These are phyloP conservation scores for Ageneiosus marmoratus DNA, from an alignment of 2,113 vertebrate species.

Conservation along the genomic window DNA sequence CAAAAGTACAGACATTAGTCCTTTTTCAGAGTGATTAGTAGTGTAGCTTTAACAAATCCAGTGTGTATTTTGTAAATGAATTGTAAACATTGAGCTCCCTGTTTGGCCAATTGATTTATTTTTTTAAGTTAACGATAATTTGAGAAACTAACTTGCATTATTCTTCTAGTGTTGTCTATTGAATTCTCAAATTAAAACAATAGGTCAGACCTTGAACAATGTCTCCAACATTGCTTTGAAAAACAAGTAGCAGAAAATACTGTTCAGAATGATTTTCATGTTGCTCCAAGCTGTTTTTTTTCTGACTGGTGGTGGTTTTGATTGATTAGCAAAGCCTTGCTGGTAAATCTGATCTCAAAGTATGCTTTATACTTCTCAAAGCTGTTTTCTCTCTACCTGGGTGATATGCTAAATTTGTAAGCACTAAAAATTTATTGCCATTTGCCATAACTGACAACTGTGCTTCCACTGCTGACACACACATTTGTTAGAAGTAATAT, in stretches of 20 bases:
- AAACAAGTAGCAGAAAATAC: neutral
- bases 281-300: neutral
- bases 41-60: neutral
- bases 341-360: slow-evolving; percentile 1
- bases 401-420: neutral
- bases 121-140: neutral
- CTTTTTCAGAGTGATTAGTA: neutral
- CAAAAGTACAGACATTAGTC: neutral
- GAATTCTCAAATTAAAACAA: neutral
- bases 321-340: neutral
- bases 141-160: neutral
- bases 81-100: neutral
- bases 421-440: slow-evolving; percentile 6
- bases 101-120: neutral
- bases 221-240: neutral
- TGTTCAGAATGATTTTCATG: neutral
- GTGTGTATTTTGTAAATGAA: neutral
- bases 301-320: neutral
- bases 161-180: neutral
- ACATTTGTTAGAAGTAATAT: slow-evolving; percentile 21
- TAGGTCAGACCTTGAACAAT: neutral
- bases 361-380: neutral
- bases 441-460: slow-evolving; percentile 15
- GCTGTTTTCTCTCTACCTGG: slow-evolving; percentile 3
- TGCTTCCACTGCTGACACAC: slow-evolving; percentile 1